Evolutionary conservation across 1,140 invertebrate genomes (phyloP).

Genomic region (Aphis gossypii): DNA sequence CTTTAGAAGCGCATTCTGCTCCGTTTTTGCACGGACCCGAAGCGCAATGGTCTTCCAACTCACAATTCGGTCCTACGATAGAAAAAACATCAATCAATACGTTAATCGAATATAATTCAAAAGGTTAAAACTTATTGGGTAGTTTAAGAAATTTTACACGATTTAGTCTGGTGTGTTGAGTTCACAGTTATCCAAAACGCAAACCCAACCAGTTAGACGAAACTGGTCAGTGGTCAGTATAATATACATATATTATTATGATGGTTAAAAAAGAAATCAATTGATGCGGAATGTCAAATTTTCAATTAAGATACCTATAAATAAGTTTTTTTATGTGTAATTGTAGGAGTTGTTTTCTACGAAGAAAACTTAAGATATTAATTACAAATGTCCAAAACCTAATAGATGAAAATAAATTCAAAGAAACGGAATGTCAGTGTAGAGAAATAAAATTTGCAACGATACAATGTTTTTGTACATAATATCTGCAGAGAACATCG

Average conservation of each 20-base stretch:
- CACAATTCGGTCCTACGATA: conserved; percentile 82
- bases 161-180: not conserved
- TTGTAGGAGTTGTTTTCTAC: not conserved
- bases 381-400: not conserved
- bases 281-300: not conserved
- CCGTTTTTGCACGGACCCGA: conserved; percentile 87
- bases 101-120: not conserved
- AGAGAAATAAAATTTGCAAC: not conserved
- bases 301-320: not conserved
- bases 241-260: not conserved
- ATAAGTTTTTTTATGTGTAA: not conserved
- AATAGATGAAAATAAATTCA: not conserved
- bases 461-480: not conserved
- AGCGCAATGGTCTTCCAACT: conserved; percentile 87
- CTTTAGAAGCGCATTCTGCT: conserved; percentile 78
- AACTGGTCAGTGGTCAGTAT: not conserved
- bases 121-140: not conserved
- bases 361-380: not conserved
- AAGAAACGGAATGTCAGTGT: not conserved
- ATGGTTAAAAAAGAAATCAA: not conserved
- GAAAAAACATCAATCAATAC: conserved; percentile 61
- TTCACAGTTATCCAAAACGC: not conserved
- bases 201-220: not conserved
- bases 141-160: not conserved
- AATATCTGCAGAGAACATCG: not conserved